Base-by-base conservation (phyloP, 2,888 invertebrate genomes). In the Apodemia hepburni region DNA sequence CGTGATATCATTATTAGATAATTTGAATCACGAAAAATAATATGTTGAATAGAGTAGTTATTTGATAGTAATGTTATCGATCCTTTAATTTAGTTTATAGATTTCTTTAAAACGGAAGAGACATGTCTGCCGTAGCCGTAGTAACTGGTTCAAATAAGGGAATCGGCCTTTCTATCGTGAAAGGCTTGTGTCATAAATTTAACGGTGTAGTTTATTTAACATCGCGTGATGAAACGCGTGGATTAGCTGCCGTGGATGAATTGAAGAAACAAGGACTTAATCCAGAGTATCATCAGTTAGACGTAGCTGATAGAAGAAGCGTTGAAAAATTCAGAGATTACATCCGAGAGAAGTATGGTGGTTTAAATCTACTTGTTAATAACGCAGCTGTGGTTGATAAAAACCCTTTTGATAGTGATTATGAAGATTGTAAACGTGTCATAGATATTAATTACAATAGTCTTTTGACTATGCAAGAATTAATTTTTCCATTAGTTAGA, bases 351-450 rank as follows among this genome's bases (percentile, higher is more conserved):
- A 92, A 87, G 5, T 88, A 96, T 73, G 94, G 93, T 17, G 95
- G 95, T 0, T 78, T 96, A n/a, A 95, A 96, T 78, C 82, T 96
- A 15, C 83, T 96, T 1, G 89, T 96, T 7, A 96, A 96, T 77
- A 96, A 96, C 80, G 95, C 95, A 58, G 95, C 92, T 1, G 93
- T 72, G 7, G n/a, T n/a, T 6, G 60, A 64, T 11, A 35, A 8
- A 18, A 70, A 70, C 11, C 54, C 68, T 0, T 76, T 85, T 89
- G 76, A 1, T 61, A 67, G 3, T 49, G 70, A 2, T 71, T 79
- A 78, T 61, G 76, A 81, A 45, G 75, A 81, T 79, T 94, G 94
- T 15, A 92, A 94, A 73, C 70, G 85, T 92, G 94, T 96, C 0
- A 70, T 95, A 5, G 84, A 86, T 60, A 93, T 93, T 0, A 97